Conservation (phyloP, 2,113 vertebrate genomes). For the Channa maculata region DNA sequence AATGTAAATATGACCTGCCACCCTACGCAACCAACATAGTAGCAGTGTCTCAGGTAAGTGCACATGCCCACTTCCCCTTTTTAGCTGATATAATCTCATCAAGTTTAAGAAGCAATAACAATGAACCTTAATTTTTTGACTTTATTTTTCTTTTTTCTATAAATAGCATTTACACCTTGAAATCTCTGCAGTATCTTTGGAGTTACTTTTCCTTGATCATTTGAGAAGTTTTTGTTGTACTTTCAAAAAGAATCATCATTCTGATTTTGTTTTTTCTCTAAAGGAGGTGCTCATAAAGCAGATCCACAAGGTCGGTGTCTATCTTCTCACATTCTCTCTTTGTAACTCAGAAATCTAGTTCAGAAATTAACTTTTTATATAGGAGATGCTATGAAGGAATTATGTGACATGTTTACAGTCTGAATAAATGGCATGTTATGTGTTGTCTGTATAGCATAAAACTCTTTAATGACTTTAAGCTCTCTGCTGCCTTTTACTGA, state of each 20-base stretch:
- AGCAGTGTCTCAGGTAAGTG: constrained; percentile 93
- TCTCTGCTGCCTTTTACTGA: background rate
- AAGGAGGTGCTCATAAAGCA: constrained; percentile 99
- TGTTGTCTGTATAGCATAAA: background rate
- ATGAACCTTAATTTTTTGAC: background rate
- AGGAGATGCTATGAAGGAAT: constrained; percentile 8
- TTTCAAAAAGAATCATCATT: constrained; percentile 4
- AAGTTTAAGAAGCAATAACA: background rate
- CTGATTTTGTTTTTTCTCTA: constrained; percentile 33
- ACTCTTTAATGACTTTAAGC: constrained; percentile 8
- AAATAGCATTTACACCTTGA: constrained; percentile 43
- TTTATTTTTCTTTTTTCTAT: constrained; percentile 15
- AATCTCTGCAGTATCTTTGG: constrained; percentile 20
- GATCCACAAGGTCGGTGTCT: constrained; percentile 95
- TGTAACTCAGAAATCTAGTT: background rate
- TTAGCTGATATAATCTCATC: background rate
- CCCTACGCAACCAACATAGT: constrained; percentile 98
- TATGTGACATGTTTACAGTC: constrained; percentile 8
- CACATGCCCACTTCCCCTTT: background rate
- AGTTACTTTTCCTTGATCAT: constrained; percentile 5
- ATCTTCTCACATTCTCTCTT: constrained; percentile 8
- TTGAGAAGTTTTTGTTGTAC: background rate
- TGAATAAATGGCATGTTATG: background rate
- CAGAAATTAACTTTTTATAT: constrained; percentile 29
- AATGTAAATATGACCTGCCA: constrained; percentile 97